Conservation (phyloP, 1,140 invertebrate genomes). For the Pissodes strobi region DNA sequence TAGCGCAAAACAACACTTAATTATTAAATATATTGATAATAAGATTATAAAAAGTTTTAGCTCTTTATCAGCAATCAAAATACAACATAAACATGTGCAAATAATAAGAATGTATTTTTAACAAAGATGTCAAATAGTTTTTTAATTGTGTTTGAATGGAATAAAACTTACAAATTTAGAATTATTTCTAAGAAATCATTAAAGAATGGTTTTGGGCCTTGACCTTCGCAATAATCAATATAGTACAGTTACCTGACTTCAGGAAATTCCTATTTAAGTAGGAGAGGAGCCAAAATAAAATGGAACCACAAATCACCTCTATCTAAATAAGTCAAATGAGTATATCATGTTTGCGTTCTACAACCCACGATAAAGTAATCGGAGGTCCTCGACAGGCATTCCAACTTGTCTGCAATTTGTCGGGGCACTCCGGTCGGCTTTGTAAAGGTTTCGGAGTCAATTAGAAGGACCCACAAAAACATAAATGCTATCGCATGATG, state of each 20-base stretch:
- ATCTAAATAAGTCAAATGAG: conserved; percentile 39
- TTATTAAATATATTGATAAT: no score
- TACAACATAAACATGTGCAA: no score
- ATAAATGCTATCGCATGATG: conserved; percentile 29
- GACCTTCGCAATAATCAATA: no score
- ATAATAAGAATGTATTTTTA: no score
- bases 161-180: no score
- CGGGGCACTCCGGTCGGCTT: conserved; percentile 27
- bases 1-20: no score
- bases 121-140: no score
- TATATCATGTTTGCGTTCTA: conserved; percentile 41
- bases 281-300: conserved; percentile 18
- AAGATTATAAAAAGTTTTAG: no score
- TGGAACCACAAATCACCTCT: conserved; percentile 30
- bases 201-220: not conserved
- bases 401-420: conserved; percentile 49
- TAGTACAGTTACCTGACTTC: no score
- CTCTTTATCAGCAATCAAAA: no score
- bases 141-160: no score
- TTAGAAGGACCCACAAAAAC: conserved; percentile 35
- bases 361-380: conserved; percentile 40
- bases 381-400: conserved; percentile 39
- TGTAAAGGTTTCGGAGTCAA: conserved; percentile 31
- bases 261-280: conserved; percentile 17
- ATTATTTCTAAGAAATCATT: not conserved